Base-by-base conservation (phyloP, 2,797 vertebrate genomes). In the Steatocranus sp. region DNA sequence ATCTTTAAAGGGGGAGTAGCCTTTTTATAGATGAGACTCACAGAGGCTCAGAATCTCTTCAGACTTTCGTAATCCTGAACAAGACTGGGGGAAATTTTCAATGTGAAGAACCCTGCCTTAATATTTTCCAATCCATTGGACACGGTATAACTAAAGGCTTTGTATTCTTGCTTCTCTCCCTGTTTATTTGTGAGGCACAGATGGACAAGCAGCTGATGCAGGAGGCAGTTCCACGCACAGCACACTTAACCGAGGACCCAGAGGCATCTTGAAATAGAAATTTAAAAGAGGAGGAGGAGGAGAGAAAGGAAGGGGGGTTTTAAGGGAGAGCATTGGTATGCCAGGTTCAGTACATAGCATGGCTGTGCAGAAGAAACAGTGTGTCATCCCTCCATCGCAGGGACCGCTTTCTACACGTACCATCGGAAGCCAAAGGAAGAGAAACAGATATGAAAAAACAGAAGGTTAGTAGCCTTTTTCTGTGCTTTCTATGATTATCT, bases 181-280 rank as follows among this genome's bases (percentile, higher is more conserved):
- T 75, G 18, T 73, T 86, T 75, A 48, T 87, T 91, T 76, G 30
- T 11, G 49, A 85, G 75, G 63, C 87, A 77, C 94, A 88, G 93
- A 94, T 89, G 91, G 91, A 85, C 80, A 70, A 89, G 89, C 94
- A 94, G 92, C 92, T 92, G 91, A 94, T 93, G 84, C 87, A 85
- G 88, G 78, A 89, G 81, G 84, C 89, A 86, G 83, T 23, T 82
- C 81, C 77, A 73, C 51, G 36, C 80, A 81, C 85, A 36, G 66
- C 38, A 2, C 85, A 86, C 83, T 87, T 79, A 61, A 77, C 80
- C 5, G n/a, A 92, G 79, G 86, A 90, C 93, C 91, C 63, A 78
- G 70, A 93, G 94, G 94, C 90, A 89, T 93, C 93, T 93, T 86
- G 90, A 94, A 93, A 94, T 94, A 95, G 93, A 91, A 87, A 92